A percentile compares a stretch with the other conserved stretches of the same genome.
These are phyloP conservation scores for Otolemur crassicaudatus DNA, from an alignment of 2,797 vertebrate species.

Conservation along the genomic window DNA sequence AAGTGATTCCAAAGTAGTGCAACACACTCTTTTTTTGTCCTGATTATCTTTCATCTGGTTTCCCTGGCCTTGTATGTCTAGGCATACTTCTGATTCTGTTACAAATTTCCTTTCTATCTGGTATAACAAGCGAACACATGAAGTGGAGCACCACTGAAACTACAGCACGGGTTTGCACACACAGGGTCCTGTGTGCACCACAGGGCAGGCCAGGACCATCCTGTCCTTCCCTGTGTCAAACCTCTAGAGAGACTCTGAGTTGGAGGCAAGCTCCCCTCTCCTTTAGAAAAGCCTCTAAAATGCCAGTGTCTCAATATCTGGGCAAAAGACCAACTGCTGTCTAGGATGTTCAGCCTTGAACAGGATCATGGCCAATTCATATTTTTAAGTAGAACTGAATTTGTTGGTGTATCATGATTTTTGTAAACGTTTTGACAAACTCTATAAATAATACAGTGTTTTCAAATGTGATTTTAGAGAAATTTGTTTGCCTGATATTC, in stretches of 20 bases:
- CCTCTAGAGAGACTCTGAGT: not conserved
- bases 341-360: not conserved
- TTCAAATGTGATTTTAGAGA: slow-evolving; percentile 52
- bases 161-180: not conserved
- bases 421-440: slow-evolving; percentile 31
- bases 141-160: not conserved
- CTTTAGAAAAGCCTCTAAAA: slow-evolving; percentile 55
- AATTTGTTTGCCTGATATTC: not conserved
- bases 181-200: not conserved
- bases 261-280: not conserved
- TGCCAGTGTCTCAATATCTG: not conserved
- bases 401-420: not conserved
- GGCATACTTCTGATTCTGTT: not conserved
- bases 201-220: not conserved
- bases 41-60: not conserved
- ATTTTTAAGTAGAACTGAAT: slow-evolving; percentile 29
- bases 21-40: slow-evolving; percentile 10
- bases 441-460: not conserved
- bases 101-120: not conserved
- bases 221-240: not conserved
- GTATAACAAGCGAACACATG: not conserved
- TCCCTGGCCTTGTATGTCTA: not conserved
- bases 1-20: not conserved
- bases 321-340: slow-evolving; percentile 61
- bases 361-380: not conserved